Evolutionary conservation across 2,113 vertebrate genomes (phyloP).

Genomic region (Neogale vison): DNA sequence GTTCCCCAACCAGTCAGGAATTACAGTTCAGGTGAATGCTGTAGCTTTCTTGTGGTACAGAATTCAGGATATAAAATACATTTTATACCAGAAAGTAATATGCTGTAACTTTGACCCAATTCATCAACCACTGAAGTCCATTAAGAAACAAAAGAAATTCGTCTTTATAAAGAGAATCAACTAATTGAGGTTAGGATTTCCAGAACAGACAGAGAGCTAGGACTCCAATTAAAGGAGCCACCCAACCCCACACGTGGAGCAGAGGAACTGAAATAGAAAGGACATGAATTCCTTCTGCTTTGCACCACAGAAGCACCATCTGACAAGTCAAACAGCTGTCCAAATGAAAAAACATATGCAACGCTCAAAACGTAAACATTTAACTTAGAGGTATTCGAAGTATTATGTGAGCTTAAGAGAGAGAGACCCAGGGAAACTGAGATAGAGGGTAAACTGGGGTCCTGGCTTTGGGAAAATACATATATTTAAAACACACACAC

Average conservation of each 20-base stretch:
- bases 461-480: not conserved
- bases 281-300: slow-evolving; percentile 69
- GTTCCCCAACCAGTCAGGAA: not conserved
- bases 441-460: slow-evolving; percentile 42
- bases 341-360: slow-evolving; percentile 71
- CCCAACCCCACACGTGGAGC: slow-evolving; percentile 25
- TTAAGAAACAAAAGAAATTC: slow-evolving; percentile 66
- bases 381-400: slow-evolving; percentile 63
- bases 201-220: slow-evolving; percentile 55
- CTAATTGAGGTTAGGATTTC: slow-evolving; percentile 80
- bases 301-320: slow-evolving; percentile 71
- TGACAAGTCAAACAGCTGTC: slow-evolving; percentile 76
- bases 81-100: not conserved
- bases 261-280: slow-evolving; percentile 61
- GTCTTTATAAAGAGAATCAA: slow-evolving; percentile 67
- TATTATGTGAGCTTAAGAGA: slow-evolving; percentile 24
- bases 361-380: slow-evolving; percentile 61
- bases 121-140: slow-evolving; percentile 54
- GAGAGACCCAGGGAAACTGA: slow-evolving; percentile 21
- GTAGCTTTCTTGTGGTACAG: slow-evolving; percentile 34
- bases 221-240: slow-evolving; percentile 76
- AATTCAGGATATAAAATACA: slow-evolving; percentile 40
- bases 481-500: too few species aligned
- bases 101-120: slow-evolving; percentile 64
- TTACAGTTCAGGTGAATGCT: not conserved